Evolutionary conservation across 2,113 vertebrate genomes (phyloP), one percentile per base, ranked within the genome.

Genomic region (Rhynchopsitta pachyrhyncha): DNA sequence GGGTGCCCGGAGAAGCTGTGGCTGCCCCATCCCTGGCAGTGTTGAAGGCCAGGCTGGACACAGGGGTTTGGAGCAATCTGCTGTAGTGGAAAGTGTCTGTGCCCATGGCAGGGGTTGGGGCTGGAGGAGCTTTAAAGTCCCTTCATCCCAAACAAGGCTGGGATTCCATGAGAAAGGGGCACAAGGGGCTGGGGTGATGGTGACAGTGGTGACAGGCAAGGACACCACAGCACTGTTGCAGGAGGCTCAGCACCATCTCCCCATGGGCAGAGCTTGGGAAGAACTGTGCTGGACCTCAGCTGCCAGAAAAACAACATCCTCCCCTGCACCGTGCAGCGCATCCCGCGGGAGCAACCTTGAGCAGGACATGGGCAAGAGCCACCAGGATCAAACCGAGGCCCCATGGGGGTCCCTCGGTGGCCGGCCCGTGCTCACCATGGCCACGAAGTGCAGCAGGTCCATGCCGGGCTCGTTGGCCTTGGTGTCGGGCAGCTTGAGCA

Each of bases 401-500:
- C 18, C 18, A 13, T 13, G 19, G 31, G 53, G 53, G 55, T 20
- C 31, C 55, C 55, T 22, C 31, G 11, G 19, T 19, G 0, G 47
- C 68, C 25, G 39, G 31, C 7, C 7, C 9, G 6, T 7, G 90
- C 98, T 97, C 97, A 99, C 98, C 98, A 98, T 98, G n/a, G 98
- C 98, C 33, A 99, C 98, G 39, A 98, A 99, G 96, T 99, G 98
- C 78, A 99, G 97, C 52, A 99, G 97, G 96, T 99, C 98, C 98
- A 98, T 97, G 88, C 98, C 98, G 1, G 98, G 98, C 91, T 98
- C 98, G 95, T 98, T 98, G 95, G 98, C 98, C 97, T 98, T 98
- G 79, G 98, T 98, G 97, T 99, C 98, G 0, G 98, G 98, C 87
- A 99, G 95, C 86, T 98, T 98, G 50, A 98, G 98, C 42, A 99